Base-by-base conservation (phyloP, 1,140 invertebrate species). In the Brevipalpus yothersi region DNA sequence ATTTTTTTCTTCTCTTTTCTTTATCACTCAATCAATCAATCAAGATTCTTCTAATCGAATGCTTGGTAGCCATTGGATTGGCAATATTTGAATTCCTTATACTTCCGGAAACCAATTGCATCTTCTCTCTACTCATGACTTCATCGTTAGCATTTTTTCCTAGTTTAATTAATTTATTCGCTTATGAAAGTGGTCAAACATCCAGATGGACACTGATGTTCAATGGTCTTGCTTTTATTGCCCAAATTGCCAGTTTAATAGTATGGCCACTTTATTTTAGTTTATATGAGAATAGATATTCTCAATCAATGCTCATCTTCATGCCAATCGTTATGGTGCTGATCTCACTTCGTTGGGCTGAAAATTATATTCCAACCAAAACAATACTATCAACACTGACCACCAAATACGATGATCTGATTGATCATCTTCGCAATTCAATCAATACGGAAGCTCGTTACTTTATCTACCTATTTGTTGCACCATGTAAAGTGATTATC, bases 311-410 rank as follows among this genome's bases (percentile, higher is more conserved):
- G n/a, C 23, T 49, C 11, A 51, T 11, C 55, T 77, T 68, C 65
- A 69, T 75, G 0, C 88, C 90, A 0, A 70, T 87, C 0, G 75
- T 86, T 1, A 76, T 88, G 9, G 71, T 93, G 43, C 77, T 90
- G 49, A 82, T 90, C 47, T 94, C 89, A 4, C 78, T 87, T 40
- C 83, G 86, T 31, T 95, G 88, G 85, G 95, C 91, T 91, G 91
- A 95, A 72, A 96, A 95, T 73, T 96, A 87, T 68, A 85, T 94
- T 89, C 69, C 70, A 58, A 63, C 43, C 13, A 63, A 63, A 21
- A 88, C 66, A 1, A 58, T 65, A 19, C 39, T 67, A 12, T 19
- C 78, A 53, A 19, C n/a, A 31, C 75, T 87, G 53, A 80, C 92
- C 21, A 82, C 81, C 66, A 77, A 78, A n/a, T 70, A 90, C 53